A percentile compares a stretch with the other conserved stretches of the same genome.
phyloP scores from a whole-genome alignment of 2,113 vertebrate species.

The Machaerirhynchus nigripectus region DNA sequence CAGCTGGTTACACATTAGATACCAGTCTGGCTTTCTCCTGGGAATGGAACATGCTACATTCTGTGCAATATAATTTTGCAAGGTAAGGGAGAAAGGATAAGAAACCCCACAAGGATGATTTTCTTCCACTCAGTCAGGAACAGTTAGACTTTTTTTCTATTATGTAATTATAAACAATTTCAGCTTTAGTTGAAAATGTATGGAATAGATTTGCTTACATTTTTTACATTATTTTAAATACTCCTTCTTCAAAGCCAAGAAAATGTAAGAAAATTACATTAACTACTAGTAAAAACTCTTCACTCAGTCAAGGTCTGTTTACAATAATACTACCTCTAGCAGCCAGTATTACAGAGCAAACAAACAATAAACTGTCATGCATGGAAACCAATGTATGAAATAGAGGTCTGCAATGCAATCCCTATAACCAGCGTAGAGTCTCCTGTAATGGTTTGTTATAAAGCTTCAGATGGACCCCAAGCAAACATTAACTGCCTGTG shows the following conservation, averaged over 20 bases:
- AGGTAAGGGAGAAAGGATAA: neutral
- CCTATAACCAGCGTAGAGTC: neutral
- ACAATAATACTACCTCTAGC: neutral
- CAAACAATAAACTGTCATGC: neutral
- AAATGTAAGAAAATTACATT: neutral
- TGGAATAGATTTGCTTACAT: neutral
- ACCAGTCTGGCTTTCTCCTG: neutral
- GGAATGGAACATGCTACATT: neutral
- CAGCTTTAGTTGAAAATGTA: neutral
- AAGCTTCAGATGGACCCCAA: constrained; percentile 8
- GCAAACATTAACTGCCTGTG: constrained; percentile 28
- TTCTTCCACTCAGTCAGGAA: neutral
- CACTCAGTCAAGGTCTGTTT: neutral
- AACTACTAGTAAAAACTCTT: neutral
- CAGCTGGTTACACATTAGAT: constrained; percentile 25
- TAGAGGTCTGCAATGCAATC: neutral
- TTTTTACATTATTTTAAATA: neutral
- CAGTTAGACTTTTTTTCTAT: neutral
- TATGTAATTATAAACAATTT: neutral
- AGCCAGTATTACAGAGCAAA: neutral
- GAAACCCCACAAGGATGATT: neutral
- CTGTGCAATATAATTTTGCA: neutral
- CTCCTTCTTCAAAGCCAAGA: neutral
- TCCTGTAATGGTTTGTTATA: neutral
- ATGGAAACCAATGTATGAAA: constrained; percentile 52